A percentile compares a stretch with the other conserved stretches of the same genome.
Conservation (phyloP, 23 tunicate species). For the Styela plicata region DNA sequence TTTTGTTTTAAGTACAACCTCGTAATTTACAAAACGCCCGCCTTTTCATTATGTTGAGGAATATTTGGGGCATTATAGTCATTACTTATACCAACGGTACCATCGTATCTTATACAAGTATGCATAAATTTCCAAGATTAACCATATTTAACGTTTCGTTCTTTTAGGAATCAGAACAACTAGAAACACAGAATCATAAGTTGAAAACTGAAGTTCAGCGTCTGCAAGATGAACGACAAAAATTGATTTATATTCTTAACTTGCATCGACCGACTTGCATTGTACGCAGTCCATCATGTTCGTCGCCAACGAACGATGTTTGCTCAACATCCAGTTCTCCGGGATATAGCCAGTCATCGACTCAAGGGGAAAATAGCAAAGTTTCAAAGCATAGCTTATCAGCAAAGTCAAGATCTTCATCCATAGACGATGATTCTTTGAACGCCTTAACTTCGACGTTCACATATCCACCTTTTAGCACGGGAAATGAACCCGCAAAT, state of each 20-base stretch:
- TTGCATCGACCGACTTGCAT: slow-evolving; percentile 71
- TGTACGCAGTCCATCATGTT: slow-evolving; percentile 20
- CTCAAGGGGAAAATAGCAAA: neutral
- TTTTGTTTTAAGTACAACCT: too few relatives aligned
- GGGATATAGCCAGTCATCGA: slow-evolving; percentile 3
- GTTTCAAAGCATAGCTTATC: neutral
- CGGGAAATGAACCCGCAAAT: neutral
- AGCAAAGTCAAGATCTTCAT: slow-evolving; percentile 6
- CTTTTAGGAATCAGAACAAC: slow-evolving; percentile 77
- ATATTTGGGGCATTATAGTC: too few relatives aligned
- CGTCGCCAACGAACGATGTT: neutral
- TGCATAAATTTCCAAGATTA: too few relatives aligned
- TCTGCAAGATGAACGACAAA: slow-evolving; percentile 74
- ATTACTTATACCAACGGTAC: too few relatives aligned
- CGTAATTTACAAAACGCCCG: too few relatives aligned
- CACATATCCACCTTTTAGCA: neutral
- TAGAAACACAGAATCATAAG: slow-evolving; percentile 56
- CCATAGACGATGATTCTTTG: slow-evolving; percentile 1
- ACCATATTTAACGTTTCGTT: neutral
- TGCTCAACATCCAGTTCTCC: neutral
- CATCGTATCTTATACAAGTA: too few relatives aligned
- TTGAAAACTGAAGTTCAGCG: slow-evolving; percentile 58
- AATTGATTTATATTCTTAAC: slow-evolving; percentile 54
- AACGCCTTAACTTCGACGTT: neutral
- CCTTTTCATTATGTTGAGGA: too few relatives aligned